phyloP scores from a whole-genome alignment of 2,113 vertebrate species.

The Lonchura striata region DNA sequence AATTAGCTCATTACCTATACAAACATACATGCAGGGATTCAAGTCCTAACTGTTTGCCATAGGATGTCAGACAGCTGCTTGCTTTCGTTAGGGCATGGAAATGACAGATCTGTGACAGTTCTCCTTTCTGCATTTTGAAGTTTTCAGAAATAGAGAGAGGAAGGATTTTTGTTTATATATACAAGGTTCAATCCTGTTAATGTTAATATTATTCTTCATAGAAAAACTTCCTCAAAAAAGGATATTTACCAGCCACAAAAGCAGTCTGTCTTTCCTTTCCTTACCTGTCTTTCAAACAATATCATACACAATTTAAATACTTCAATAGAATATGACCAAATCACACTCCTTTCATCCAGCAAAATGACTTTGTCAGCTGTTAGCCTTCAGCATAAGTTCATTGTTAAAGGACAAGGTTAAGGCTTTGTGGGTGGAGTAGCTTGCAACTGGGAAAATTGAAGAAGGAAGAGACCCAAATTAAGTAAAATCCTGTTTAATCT shows the following conservation, averaged over 20 bases:
- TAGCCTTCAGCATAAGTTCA: background rate
- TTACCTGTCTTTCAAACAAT: background rate
- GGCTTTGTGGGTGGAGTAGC: background rate
- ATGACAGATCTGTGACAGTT: background rate
- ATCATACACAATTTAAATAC: background rate
- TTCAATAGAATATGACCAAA: background rate
- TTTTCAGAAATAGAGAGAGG: background rate
- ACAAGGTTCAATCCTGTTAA: background rate
- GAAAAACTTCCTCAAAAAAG: background rate
- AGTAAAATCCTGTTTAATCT: background rate
- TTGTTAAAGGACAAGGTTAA: background rate
- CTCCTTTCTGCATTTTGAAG: background rate
- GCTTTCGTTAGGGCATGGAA: background rate
- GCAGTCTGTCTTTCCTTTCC: background rate
- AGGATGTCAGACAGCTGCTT: conserved; percentile 22
- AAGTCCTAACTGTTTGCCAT: background rate
- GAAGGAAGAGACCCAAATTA: background rate
- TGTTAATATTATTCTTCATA: background rate
- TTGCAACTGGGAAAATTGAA: background rate
- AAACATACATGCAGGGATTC: background rate
- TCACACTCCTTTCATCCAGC: background rate
- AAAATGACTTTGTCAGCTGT: background rate
- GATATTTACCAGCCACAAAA: conserved; percentile 40
- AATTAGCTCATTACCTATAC: conserved; percentile 11
- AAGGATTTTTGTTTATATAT: conserved; percentile 11